These are phyloP conservation scores for Gonioctena quinquepunctata DNA, from an alignment of 1,140 invertebrate genomes.

Conservation along the genomic window DNA sequence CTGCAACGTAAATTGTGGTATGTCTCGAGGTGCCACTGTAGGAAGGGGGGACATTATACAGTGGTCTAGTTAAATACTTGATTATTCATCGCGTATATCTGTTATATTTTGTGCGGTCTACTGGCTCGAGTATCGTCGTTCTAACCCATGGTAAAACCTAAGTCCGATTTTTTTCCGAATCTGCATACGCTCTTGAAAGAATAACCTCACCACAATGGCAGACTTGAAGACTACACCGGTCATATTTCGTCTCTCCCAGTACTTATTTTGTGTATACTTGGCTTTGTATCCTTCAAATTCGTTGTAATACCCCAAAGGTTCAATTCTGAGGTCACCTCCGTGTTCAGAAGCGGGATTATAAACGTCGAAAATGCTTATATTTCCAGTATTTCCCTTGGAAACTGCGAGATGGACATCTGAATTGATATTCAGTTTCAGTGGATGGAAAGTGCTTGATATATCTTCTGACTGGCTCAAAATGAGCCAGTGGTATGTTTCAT, in stretches of 20 bases:
- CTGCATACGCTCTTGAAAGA: too few species aligned
- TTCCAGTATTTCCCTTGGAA: not conserved
- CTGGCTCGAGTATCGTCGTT: too few species aligned
- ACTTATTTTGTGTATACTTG: not conserved
- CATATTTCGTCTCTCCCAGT: constrained; percentile 28
- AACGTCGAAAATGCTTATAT: constrained; percentile 18
- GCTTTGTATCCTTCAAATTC: constrained; percentile 8
- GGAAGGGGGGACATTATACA: too few species aligned
- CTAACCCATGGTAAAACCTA: too few species aligned
- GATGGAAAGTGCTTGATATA: not conserved
- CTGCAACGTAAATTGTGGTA: too few species aligned
- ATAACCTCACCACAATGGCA: constrained; percentile 21
- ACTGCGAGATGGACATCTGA: constrained; percentile 23
- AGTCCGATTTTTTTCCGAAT: too few species aligned
- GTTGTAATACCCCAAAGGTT: constrained; percentile 13
- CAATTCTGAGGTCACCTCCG: constrained; percentile 19
- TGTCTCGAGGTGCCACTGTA: too few species aligned
- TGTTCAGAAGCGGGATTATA: constrained; percentile 29
- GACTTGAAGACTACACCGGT: constrained; percentile 23
- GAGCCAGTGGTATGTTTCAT: constrained; percentile 28
- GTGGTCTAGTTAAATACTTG: too few species aligned
- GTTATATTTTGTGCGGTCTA: too few species aligned
- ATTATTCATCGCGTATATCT: too few species aligned
- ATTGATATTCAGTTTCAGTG: constrained; percentile 23
- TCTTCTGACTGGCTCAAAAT: not conserved